Evolutionary conservation across 2,888 invertebrate genomes (phyloP).

Genomic region (Chrysina gloriosa): DNA sequence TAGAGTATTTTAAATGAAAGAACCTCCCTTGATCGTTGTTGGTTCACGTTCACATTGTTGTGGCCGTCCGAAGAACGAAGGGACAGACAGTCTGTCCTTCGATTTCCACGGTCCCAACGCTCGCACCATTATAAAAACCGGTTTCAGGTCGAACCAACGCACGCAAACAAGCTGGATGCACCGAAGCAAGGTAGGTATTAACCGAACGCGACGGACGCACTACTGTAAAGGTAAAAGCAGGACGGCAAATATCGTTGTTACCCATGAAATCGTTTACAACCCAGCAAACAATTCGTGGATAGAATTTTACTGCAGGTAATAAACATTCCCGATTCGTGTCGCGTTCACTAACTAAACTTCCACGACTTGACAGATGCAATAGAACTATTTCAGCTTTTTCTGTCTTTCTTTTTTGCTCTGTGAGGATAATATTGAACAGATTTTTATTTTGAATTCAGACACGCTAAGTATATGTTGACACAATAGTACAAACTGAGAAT

Average conservation of each 20-base stretch:
- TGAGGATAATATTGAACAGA: not conserved
- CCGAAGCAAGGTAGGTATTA: conserved; percentile 12
- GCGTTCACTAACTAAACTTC: conserved; percentile 10
- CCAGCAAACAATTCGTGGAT: conserved; percentile 21
- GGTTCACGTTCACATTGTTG: conserved; percentile 24
- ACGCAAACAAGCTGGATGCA: conserved; percentile 8
- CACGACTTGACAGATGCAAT: conserved; percentile 9
- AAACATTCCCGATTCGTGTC: conserved; percentile 25
- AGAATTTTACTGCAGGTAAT: conserved; percentile 30
- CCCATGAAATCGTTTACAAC: conserved; percentile 30
- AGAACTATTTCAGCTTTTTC: conserved; percentile 9
- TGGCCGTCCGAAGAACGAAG: conserved; percentile 23
- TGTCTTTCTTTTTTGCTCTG: not conserved
- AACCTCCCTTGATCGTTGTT: not conserved
- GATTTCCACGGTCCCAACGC: conserved; percentile 26
- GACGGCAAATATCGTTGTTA: not conserved
- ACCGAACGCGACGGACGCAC: not conserved
- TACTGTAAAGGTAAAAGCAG: not conserved
- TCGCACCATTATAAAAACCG: conserved; percentile 28
- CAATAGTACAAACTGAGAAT: too few species aligned
- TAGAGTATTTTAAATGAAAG: not conserved
- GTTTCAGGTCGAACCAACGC: conserved; percentile 9
- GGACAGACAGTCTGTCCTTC: conserved; percentile 35
- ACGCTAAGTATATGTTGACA: too few species aligned
- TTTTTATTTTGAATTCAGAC: too few species aligned